Evolutionary conservation across 1,140 invertebrate genomes (phyloP).

Genomic region (Chionoecetes opilio): DNA sequence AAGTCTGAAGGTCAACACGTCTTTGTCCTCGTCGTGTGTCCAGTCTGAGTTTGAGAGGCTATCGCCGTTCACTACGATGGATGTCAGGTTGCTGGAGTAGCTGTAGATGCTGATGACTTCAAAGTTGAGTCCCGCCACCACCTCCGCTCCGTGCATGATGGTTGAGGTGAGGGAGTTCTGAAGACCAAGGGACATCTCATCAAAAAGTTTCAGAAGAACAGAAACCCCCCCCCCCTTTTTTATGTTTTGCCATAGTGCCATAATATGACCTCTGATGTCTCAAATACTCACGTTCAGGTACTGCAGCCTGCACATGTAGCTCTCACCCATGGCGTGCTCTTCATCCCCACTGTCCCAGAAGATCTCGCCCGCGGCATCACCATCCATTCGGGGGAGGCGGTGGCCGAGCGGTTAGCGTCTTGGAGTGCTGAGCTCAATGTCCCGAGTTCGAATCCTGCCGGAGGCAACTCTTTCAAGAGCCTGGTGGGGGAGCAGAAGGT

Average conservation of each 20-base stretch:
- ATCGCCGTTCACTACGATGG: not conserved
- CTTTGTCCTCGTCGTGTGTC: not conserved
- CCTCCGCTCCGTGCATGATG: not conserved
- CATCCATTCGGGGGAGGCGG: no score
- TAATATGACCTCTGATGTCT: not conserved
- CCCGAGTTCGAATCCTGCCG: no score
- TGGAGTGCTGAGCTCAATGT: no score
- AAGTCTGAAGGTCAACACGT: not conserved
- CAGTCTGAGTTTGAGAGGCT: not conserved
- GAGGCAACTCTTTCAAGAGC: no score
- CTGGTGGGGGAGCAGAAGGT: no score
- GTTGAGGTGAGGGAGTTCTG: not conserved
- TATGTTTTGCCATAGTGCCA: no score
- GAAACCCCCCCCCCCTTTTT: no score
- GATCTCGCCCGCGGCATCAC: conserved; percentile 74
- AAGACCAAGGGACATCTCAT: not conserved
- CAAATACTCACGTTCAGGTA: not conserved
- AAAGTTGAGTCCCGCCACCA: not conserved
- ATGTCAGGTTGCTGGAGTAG: not conserved
- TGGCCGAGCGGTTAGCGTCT: no score
- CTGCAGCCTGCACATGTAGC: conserved; percentile 41
- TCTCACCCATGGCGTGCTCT: conserved; percentile 66
- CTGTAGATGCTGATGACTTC: not conserved
- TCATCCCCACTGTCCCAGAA: conserved; percentile 81
- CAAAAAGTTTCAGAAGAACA: no score